Percentiles rank a stretch among this genome's conserved stretches.
Evolutionary conservation across 2,888 invertebrate species (phyloP).

Genomic region (Taphrorychus bicolor): DNA sequence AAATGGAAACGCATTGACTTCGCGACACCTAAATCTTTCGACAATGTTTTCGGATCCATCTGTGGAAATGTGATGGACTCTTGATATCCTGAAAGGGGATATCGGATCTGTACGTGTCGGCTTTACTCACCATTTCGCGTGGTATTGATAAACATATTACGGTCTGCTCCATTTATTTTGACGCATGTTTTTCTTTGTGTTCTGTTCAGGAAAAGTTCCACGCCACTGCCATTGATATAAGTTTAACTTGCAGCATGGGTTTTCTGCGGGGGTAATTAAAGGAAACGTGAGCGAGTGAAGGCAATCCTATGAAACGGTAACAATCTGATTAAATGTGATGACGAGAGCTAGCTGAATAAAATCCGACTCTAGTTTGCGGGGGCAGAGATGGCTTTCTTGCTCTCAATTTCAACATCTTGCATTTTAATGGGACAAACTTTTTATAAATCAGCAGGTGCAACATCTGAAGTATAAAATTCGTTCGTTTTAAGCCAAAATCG

Average conservation of each 20-base stretch:
- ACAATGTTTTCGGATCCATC: slow-evolving; percentile 25
- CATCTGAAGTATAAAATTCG: no score
- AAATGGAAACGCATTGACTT: slow-evolving; percentile 36
- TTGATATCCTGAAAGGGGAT: slow-evolving; percentile 22
- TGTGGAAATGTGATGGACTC: slow-evolving; percentile 37
- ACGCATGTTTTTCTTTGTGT: no score
- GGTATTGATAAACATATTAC: background rate
- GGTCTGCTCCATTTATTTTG: background rate
- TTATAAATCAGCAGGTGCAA: no score
- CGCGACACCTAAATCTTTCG: slow-evolving; percentile 33
- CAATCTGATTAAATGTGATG: slow-evolving; percentile 38
- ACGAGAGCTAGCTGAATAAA: slow-evolving; percentile 37
- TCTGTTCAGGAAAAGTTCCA: no score
- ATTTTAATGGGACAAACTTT: background rate
- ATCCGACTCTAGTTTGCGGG: slow-evolving; percentile 18
- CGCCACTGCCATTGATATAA: slow-evolving; percentile 16
- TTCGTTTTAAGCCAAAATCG: no score
- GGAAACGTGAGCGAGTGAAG: slow-evolving; percentile 33
- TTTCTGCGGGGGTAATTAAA: slow-evolving; percentile 36
- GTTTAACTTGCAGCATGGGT: slow-evolving; percentile 17
- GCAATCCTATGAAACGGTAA: slow-evolving; percentile 36
- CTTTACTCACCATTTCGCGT: slow-evolving; percentile 1
- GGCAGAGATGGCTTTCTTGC: background rate
- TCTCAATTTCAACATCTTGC: background rate
- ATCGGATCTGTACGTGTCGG: slow-evolving; percentile 17